phyloP scores from a whole-genome alignment of 2,797 vertebrate species.

The Cryptoprocta ferox region DNA sequence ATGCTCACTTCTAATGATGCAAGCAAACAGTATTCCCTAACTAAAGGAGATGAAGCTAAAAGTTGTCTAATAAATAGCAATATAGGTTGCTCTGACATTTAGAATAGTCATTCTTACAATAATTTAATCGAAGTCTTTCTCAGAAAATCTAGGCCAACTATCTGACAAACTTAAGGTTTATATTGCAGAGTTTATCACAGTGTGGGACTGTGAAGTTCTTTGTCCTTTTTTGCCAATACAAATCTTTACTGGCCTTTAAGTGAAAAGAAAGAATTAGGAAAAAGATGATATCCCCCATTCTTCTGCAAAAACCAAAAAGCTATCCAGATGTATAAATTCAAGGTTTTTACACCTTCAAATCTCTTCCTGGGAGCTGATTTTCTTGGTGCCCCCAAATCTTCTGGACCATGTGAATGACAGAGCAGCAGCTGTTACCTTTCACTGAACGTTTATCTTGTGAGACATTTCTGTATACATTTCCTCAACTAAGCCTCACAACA shows the following conservation, averaged over 20 bases:
- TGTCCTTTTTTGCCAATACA: background rate
- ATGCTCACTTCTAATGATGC: background rate
- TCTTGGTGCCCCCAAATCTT: background rate
- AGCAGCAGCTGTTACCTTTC: background rate
- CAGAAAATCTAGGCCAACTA: background rate
- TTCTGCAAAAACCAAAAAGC: background rate
- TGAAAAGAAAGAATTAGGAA: background rate
- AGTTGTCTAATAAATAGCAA: background rate
- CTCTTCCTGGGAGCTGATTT: background rate
- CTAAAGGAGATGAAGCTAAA: constrained; percentile 35
- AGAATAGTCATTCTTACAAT: constrained; percentile 10
- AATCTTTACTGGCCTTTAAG: constrained; percentile 30
- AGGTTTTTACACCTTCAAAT: background rate
- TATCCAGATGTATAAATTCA: background rate
- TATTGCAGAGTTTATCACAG: constrained; percentile 11
- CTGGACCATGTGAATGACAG: background rate
- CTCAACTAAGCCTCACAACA: background rate
- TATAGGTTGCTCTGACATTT: background rate
- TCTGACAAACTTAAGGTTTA: background rate
- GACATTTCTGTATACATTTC: background rate
- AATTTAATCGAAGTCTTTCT: background rate
- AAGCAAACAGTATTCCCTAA: constrained; percentile 1
- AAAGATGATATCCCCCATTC: background rate
- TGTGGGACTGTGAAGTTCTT: background rate
- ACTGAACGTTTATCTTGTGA: background rate